Evolutionary conservation across 2,888 invertebrate genomes (phyloP).

Genomic region (Spatulosminthurus flaviceps): DNA sequence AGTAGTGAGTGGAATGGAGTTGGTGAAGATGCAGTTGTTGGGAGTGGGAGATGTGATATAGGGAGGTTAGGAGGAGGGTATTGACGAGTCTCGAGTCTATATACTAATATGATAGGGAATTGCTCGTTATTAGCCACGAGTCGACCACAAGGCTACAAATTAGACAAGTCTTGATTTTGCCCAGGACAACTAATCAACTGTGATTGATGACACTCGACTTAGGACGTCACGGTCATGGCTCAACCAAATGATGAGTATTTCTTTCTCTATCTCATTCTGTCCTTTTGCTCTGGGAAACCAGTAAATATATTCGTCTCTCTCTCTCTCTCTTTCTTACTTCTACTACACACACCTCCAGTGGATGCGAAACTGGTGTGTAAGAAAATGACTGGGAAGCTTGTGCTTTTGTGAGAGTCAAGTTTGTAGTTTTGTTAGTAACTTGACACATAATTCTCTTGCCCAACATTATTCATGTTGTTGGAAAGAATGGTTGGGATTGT

Average conservation of each 20-base stretch:
- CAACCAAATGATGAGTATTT: constrained; percentile 35
- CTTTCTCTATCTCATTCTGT: neutral
- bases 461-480: too few relatives aligned
- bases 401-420: too few relatives aligned
- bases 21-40: neutral
- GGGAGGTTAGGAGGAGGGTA: neutral
- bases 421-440: too few relatives aligned
- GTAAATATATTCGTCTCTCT: neutral
- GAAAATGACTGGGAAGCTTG: too few relatives aligned
- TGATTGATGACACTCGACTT: constrained; percentile 54
- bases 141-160: constrained; percentile 48
- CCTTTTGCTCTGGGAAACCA: neutral
- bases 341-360: neutral
- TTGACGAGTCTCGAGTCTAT: neutral
- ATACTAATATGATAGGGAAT: constrained; percentile 23
- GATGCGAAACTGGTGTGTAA: too few relatives aligned
- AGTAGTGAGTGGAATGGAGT: neutral
- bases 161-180: constrained; percentile 53
- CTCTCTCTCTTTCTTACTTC: neutral
- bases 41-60: neutral
- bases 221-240: constrained; percentile 47
- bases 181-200: constrained; percentile 54
- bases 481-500: too few relatives aligned
- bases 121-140: constrained; percentile 38
- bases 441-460: too few relatives aligned